These are phyloP conservation scores for Chlamydotis undulata DNA, from an alignment of 2,113 vertebrate species.

Conservation along the genomic window DNA sequence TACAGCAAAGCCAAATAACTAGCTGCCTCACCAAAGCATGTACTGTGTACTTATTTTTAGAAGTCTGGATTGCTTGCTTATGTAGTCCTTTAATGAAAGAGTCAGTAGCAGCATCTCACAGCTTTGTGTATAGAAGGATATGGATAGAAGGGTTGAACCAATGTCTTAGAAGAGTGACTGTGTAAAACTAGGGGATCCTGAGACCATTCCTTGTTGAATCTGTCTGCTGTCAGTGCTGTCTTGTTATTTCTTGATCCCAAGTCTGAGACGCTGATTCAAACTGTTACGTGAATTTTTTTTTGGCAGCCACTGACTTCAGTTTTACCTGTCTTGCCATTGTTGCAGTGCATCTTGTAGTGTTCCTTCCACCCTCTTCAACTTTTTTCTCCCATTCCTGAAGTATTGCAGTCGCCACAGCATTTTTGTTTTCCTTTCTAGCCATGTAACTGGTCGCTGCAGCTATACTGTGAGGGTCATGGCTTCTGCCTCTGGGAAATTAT, in stretches of 20 bases:
- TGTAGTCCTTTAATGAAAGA: not conserved
- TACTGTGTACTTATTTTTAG: not conserved
- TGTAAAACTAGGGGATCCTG: not conserved
- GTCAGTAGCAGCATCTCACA: not conserved
- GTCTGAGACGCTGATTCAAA: not conserved
- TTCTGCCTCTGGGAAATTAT: not conserved
- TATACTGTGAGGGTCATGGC: not conserved
- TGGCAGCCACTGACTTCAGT: not conserved
- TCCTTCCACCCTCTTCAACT: not conserved
- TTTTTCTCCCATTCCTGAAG: not conserved
- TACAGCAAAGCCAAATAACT: not conserved
- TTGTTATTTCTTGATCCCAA: not conserved
- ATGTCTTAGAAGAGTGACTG: not conserved
- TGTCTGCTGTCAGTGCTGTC: not conserved
- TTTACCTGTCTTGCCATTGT: not conserved
- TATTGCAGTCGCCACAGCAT: not conserved
- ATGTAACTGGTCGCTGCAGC: not conserved
- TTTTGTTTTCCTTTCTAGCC: not conserved
- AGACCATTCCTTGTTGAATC: not conserved
- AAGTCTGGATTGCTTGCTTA: not conserved
- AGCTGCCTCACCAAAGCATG: not conserved
- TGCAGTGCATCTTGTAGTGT: not conserved
- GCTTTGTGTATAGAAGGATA: not conserved
- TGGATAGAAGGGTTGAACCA: not conserved
- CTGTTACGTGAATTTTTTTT: not conserved